A percentile compares a stretch with the other conserved stretches of the same genome.
phyloP scores from a whole-genome alignment of 1,140 invertebrate genomes.

The Matsumurasca onukii region DNA sequence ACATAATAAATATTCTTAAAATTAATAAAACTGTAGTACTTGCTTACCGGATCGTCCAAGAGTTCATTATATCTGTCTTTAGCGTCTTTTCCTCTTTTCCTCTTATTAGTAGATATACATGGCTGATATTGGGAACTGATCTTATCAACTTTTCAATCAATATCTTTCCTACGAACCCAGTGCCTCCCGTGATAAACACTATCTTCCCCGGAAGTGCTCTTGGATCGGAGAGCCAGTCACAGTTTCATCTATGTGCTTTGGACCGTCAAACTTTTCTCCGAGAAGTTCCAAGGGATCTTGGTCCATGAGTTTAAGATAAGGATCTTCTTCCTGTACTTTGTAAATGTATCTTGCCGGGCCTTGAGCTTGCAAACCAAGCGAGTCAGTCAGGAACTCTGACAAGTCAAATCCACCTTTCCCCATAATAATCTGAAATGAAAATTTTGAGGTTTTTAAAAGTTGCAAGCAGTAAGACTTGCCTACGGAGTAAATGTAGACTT shows the following conservation, averaged over 20 bases:
- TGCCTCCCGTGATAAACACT: constrained; percentile 77
- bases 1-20: too few relatives aligned
- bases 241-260: neutral
- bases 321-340: neutral
- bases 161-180: constrained; percentile 84
- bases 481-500: too few relatives aligned
- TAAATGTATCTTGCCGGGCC: neutral
- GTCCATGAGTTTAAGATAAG: neutral
- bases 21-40: too few relatives aligned
- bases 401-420: neutral
- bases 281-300: constrained; percentile 9
- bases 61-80: constrained; percentile 66
- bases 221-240: constrained; percentile 42
- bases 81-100: constrained; percentile 75
- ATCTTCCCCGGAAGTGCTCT: constrained; percentile 45
- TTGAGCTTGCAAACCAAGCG: neutral
- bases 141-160: constrained; percentile 81
- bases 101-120: constrained; percentile 76
- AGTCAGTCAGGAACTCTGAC: neutral
- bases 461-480: too few relatives aligned
- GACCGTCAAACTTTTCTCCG: neutral
- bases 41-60: constrained; percentile 65
- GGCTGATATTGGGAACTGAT: constrained; percentile 69
- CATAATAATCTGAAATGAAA: too few relatives aligned
- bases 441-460: too few relatives aligned